Evolutionary conservation across 2,888 invertebrate species (phyloP), one percentile per base, ranked within the genome.

Genomic region (Himalopsyche japonica): DNA sequence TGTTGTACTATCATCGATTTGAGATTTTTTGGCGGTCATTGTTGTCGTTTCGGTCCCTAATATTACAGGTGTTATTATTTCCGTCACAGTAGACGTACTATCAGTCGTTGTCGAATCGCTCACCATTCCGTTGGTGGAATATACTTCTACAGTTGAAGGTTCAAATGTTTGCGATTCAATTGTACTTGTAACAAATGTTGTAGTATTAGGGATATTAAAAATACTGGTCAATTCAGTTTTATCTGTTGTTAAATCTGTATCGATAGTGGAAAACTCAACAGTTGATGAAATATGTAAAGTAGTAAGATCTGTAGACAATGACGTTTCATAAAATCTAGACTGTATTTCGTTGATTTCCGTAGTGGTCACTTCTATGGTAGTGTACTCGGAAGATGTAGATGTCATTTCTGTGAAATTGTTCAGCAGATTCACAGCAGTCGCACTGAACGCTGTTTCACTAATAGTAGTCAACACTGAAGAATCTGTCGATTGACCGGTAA

Each of bases 211-310:
- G 48, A 70, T 76, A 76, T 32, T 79, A 43, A 37, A 43, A 79
- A 81, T 81, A n/a, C 37, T 88, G 76, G 91, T 89, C 18, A 88
- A 86, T 84, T 91, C 91, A 80, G 89, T 88, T 3, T 88, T 86
- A 87, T 90, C 90, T 49, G 90, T 90, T 86, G 89, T 86, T 80
- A 90, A 88, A 70, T 81, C 82, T 37, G 83, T 81, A 18, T 27
- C 64, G 3, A 49, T 64, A 79, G 79, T 79, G 18, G 84, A 79
- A 3, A 27, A 30, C 48, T 81, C 76, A 27, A 32, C 30, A 43
- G 81, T 79, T 8, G 85, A 80, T 79, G 49, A 24, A n/a, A 47
- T n/a, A 37, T 81, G 20, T n/a, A 82, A 32, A 4, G 81, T 80
- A 43, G 81, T 81, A 30, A 77, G 77, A 76, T 24, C 79, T 49